phyloP scores from a whole-genome alignment of 2,888 invertebrate species.

The Torymus tubicola region DNA sequence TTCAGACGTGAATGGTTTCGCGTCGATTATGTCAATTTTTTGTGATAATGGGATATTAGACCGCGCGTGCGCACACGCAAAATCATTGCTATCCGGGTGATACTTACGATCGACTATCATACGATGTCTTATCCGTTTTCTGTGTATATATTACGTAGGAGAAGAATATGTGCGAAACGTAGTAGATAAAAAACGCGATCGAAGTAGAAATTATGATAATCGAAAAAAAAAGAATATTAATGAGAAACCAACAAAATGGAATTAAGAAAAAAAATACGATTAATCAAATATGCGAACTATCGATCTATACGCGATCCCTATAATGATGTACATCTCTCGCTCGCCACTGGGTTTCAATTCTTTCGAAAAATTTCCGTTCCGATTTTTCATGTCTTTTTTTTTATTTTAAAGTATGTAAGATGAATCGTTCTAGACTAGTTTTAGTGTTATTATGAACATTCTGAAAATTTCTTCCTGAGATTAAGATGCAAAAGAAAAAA shows the following conservation, averaged over 20 bases:
- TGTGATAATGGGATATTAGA: conserved; percentile 26
- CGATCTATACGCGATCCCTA: conserved; percentile 7
- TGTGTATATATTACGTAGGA: conserved; percentile 30
- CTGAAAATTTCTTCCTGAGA: conserved; percentile 66
- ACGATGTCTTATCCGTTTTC: conserved; percentile 46
- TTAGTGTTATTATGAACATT: conserved; percentile 62
- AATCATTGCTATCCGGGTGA: not conserved
- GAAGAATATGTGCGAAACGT: conserved; percentile 1
- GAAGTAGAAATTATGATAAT: conserved; percentile 11
- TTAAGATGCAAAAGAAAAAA: conserved; percentile 60
- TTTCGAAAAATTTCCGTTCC: conserved; percentile 52
- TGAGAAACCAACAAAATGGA: no score
- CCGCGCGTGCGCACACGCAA: not conserved
- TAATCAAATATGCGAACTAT: conserved; percentile 31
- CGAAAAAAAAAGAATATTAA: not conserved
- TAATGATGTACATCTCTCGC: conserved; percentile 18
- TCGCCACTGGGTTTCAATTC: conserved; percentile 56
- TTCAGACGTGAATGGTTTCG: no score
- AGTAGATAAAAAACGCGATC: conserved; percentile 3
- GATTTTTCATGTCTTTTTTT: conserved; percentile 62
- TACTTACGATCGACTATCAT: not conserved
- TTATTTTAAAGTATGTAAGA: conserved; percentile 75
- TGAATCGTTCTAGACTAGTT: conserved; percentile 63
- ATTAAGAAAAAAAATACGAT: not conserved
- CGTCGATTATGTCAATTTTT: conserved; percentile 37